Conservation (phyloP, 1,140 invertebrate species). For the Scaptomyza pallida region DNA sequence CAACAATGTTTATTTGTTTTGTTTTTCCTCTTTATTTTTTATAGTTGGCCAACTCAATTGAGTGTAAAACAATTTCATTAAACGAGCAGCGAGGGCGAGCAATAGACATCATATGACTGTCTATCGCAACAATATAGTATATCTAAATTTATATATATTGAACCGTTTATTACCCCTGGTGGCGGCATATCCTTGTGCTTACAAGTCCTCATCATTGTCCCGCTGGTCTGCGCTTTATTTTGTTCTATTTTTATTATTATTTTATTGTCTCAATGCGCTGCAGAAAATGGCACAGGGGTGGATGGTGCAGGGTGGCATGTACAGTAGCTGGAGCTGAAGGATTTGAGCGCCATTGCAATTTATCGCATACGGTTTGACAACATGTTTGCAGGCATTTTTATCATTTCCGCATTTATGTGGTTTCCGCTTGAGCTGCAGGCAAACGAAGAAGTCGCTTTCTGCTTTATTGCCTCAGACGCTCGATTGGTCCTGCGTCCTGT, state of each 20-base stretch:
- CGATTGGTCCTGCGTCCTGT: neutral
- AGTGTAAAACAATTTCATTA: constrained; percentile 83
- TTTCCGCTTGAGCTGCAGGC: constrained; percentile 75
- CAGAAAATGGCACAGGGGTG: too few species aligned
- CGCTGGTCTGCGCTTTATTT: constrained; percentile 44
- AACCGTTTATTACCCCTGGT: constrained; percentile 16
- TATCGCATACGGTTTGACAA: constrained; percentile 75
- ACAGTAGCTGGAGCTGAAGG: neutral
- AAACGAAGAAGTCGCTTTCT: constrained; percentile 75
- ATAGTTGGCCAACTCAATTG: constrained; percentile 80
- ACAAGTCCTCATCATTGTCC: constrained; percentile 51
- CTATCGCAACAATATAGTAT: neutral
- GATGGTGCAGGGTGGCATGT: too few species aligned
- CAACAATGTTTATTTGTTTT: constrained; percentile 11
- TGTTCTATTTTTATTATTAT: constrained; percentile 77
- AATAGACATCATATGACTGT: constrained; percentile 22
- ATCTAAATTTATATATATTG: constrained; percentile 40
- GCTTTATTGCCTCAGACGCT: constrained; percentile 62
- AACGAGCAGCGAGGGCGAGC: constrained; percentile 36
- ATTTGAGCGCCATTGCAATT: constrained; percentile 66
- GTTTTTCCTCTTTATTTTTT: constrained; percentile 39
- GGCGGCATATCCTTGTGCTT: constrained; percentile 12
- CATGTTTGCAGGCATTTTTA: constrained; percentile 79
- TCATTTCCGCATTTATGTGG: constrained; percentile 82
- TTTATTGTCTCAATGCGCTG: constrained; percentile 67